Base-by-base conservation (phyloP, 2,113 vertebrate genomes). In the Pomatorhinus ruficollis region DNA sequence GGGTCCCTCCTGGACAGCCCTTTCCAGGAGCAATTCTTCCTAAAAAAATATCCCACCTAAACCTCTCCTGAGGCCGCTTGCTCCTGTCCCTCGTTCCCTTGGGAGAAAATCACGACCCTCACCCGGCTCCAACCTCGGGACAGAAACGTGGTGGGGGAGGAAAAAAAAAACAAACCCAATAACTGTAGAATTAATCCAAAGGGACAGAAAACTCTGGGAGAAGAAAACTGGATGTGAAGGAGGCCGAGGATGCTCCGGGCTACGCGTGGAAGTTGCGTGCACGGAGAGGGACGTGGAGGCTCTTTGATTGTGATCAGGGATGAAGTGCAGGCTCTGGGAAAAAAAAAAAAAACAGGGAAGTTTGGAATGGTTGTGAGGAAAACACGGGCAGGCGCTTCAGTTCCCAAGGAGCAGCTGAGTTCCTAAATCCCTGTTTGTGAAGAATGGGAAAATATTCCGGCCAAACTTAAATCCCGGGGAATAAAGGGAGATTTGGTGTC, bases 211-310 rank as follows among this genome's bases (percentile, higher is more conserved):
- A 45, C 5, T 69, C 15, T 23, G 4, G 30, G n/a, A 85, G 92
- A 89, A 16, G 90, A 22, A 60, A 82, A 95, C 12, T 21, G 44
- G 70, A 93, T 87, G 90, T 71, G 93, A 95, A 89, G 81, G 92
- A 68, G 53, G 40, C 20, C 12, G 35, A 66, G 52, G 84, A 12
- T 21, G 87, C 96, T 64, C 61, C 22, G 1, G 93, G 95, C 92
- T 23, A 68, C 1, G 1, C 7, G 0, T 65, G 54, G 2, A 22
- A 15, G 31, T 70, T 66, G 90, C 19, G 19, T 87, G 89, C 50
- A 0, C 10, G 0, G 23, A 84, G 60, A 57, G 87, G 64, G n/a
- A 30, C 1, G 0, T 1, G 1, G 72, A 70, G 16, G 35, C 28
- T 25, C 35, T 68, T 89, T 96, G 95, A 89, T 60, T 2, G 33